phyloP scores from a whole-genome alignment of 92 coral and sea anemone species.

The Porites evermanni region DNA sequence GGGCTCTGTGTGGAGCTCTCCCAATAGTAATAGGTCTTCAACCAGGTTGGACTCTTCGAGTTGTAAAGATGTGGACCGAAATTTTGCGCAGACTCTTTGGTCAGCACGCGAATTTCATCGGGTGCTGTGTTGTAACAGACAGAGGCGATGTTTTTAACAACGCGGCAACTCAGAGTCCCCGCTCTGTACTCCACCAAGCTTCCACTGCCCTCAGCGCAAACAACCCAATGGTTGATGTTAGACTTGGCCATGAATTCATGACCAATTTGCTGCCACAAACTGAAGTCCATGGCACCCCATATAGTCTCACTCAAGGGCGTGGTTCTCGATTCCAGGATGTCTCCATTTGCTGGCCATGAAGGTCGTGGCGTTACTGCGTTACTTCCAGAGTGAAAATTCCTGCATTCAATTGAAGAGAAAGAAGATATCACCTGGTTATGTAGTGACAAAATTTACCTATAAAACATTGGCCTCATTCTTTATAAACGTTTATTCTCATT shows the following conservation, averaged over 20 bases:
- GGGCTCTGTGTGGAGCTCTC: constrained; percentile 42
- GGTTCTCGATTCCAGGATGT: constrained; percentile 31
- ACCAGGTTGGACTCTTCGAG: constrained; percentile 20
- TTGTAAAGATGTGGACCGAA: constrained; percentile 42
- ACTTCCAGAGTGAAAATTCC: constrained; percentile 32
- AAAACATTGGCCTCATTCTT: no score
- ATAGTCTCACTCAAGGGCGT: constrained; percentile 57
- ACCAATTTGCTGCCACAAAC: constrained; percentile 61
- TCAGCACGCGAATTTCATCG: constrained; percentile 41
- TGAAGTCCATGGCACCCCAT: constrained; percentile 59
- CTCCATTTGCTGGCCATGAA: constrained; percentile 49
- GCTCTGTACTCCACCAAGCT: constrained; percentile 62
- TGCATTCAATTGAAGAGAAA: neutral
- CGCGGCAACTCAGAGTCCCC: constrained; percentile 55
- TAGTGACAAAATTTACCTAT: no score
- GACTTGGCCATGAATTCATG: constrained; percentile 70
- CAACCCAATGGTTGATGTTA: constrained; percentile 83
- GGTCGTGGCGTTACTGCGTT: constrained; percentile 73
- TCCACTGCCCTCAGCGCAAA: constrained; percentile 58
- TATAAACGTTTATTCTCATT: no score
- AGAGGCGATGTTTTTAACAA: constrained; percentile 28
- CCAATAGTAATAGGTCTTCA: constrained; percentile 51
- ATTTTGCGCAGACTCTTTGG: constrained; percentile 13
- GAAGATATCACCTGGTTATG: neutral
- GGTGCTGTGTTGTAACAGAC: constrained; percentile 31